Evolutionary conservation across 2,113 vertebrate genomes (phyloP), one percentile per base, ranked within the genome.

Genomic region (Polypterus bichir): DNA sequence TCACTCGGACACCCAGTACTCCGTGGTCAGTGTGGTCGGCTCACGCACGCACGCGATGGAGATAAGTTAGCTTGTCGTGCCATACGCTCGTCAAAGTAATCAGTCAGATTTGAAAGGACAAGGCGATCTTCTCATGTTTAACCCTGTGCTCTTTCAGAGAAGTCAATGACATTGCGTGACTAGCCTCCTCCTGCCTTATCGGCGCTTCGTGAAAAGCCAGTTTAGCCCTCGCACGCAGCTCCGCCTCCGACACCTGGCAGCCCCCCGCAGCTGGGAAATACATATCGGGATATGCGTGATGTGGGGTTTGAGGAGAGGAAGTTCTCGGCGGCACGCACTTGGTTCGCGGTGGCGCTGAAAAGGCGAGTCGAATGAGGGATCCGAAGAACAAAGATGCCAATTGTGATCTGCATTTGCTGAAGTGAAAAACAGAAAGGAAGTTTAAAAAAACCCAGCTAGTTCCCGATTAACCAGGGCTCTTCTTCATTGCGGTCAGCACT

Each of bases 1-100:
- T 8, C 3, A 52, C 10, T 52, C 7, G 7, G 4, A 3, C 7
- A 10, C 51, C 3, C 51, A 52, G 51, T 52, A 52, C 51, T 52
- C 51, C 4, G 27, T 27, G 27, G 27, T 27, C 1, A 52, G 51
- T 52, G 51, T 52, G 10, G 7, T 52, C 58, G 47, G 48, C 6
- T 46, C 60, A 4, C 61, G 68, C 66, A 66, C 69, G 68, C 70
- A 74, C 68, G 66, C 64, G 44, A 68, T 59, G 62, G 59, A 45
- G 46, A 59, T 62, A 6, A 52, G 3, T 47, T 49, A 49, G 57
- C 47, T 49, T 54, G 49, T 54, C 54, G 61, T 62, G 59, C 66
- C 51, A 62, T 10, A 62, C 54, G 47, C 57, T 59, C 63, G n/a
- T 59, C 62, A 59, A 54, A 62, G 46, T 52, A 66, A 69, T 64